These are phyloP conservation scores for Psylliodes chrysocephalus DNA, from an alignment of 2,888 invertebrate genomes.

Conservation along the genomic window DNA sequence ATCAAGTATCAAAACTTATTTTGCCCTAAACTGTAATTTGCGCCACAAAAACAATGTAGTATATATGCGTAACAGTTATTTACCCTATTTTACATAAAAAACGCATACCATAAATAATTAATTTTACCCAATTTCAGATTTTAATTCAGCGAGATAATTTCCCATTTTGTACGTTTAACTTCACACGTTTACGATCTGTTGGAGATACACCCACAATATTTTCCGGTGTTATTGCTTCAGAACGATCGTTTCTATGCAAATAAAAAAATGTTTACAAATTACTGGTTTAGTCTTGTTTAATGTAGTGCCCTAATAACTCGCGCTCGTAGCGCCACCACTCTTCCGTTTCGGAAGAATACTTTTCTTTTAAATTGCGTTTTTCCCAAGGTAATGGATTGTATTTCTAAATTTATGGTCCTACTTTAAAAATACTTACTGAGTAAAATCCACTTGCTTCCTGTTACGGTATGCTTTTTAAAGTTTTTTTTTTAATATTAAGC, in stretches of 20 bases:
- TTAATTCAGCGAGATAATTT: slow-evolving; percentile 5
- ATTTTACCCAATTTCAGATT: not conserved
- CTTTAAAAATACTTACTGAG: slow-evolving; percentile 49
- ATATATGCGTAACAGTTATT: too few relatives aligned
- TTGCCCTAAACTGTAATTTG: too few relatives aligned
- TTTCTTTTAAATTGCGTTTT: slow-evolving; percentile 47
- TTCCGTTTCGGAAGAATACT: slow-evolving; percentile 38
- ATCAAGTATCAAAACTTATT: too few relatives aligned
- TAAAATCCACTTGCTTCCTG: slow-evolving; percentile 43
- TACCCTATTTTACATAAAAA: not conserved
- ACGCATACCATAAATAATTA: not conserved
- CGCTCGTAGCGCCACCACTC: slow-evolving; percentile 32
- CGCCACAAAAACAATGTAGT: too few relatives aligned
- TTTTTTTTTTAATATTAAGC: slow-evolving; percentile 41
- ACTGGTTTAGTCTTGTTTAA: slow-evolving; percentile 40
- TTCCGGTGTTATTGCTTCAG: slow-evolving; percentile 26
- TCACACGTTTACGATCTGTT: slow-evolving; percentile 4
- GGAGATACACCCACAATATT: slow-evolving; percentile 27
- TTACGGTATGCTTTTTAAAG: slow-evolving; percentile 40
- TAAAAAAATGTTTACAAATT: slow-evolving; percentile 44
- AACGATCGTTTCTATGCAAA: slow-evolving; percentile 42
- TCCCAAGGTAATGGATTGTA: slow-evolving; percentile 49
- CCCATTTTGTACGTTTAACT: not conserved
- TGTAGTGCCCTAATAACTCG: slow-evolving; percentile 43
- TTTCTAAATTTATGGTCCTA: slow-evolving; percentile 47